Percentiles rank a stretch among this genome's conserved stretches.
These are phyloP conservation scores for Prolemur simus DNA, from an alignment of 2,113 vertebrate genomes.

Conservation along the genomic window DNA sequence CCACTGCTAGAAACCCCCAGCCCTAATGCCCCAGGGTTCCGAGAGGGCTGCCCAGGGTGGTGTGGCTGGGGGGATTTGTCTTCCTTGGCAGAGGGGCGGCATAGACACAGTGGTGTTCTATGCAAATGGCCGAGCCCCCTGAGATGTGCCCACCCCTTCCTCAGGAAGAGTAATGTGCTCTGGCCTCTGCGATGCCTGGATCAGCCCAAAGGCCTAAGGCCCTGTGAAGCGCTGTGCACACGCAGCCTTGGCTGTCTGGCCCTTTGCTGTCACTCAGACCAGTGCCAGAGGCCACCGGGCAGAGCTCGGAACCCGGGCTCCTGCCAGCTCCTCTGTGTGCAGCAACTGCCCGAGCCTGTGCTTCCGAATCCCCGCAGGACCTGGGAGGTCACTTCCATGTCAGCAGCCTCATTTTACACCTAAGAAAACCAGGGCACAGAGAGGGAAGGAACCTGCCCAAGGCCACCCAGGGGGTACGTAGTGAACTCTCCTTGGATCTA, in stretches of 20 bases:
- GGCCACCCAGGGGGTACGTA: background rate
- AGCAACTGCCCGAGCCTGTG: too few relatives aligned
- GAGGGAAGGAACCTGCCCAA: background rate
- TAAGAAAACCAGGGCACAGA: background rate
- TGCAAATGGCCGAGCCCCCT: background rate
- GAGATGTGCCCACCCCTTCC: background rate
- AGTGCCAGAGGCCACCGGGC: fast-evolving
- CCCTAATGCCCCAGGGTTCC: background rate
- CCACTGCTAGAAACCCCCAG: background rate
- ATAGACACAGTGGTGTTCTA: background rate
- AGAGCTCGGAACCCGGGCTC: background rate
- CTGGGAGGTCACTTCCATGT: background rate
- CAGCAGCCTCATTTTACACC: background rate
- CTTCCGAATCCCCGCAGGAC: background rate
- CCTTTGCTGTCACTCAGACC: background rate
- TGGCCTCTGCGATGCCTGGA: background rate
- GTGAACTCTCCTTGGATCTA: background rate
- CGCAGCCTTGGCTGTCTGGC: background rate
- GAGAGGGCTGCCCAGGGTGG: background rate
- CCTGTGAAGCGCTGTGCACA: background rate
- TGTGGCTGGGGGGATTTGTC: background rate
- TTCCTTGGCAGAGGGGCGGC: background rate
- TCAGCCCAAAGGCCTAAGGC: background rate
- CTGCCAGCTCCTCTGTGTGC: background rate
- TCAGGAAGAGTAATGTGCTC: background rate